phyloP scores from a whole-genome alignment of 2,113 vertebrate genomes.

The Oplegnathus fasciatus region DNA sequence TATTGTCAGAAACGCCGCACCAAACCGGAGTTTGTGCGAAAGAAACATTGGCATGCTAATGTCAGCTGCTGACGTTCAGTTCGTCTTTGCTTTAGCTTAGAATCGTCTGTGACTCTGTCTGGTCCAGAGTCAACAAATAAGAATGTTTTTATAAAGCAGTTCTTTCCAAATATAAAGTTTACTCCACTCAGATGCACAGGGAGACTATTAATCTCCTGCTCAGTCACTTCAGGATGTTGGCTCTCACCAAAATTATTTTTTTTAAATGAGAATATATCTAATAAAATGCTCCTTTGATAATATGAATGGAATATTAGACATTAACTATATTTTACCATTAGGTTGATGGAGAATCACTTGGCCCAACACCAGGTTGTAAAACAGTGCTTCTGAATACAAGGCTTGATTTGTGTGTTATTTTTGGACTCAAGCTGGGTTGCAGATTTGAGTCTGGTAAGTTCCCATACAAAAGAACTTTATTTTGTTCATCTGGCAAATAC shows the following conservation, averaged over 20 bases:
- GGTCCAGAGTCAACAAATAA: not conserved
- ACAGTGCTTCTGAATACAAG: not conserved
- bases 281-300: not conserved
- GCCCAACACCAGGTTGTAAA: not conserved
- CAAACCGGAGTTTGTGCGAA: not conserved
- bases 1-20: not conserved
- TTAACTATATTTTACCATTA: not conserved
- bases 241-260: not conserved
- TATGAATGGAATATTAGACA: not conserved
- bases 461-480: not conserved
- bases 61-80: too few species aligned
- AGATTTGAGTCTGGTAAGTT: not conserved
- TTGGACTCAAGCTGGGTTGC: not conserved
- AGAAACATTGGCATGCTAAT: too few species aligned
- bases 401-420: slow-evolving; percentile 32
- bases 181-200: not conserved
- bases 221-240: not conserved
- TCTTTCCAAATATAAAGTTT: slow-evolving; percentile 20
- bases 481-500: not conserved
- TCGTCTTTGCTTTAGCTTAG: not conserved
- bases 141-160: not conserved
- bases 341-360: not conserved
- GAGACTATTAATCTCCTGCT: not conserved
- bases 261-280: not conserved
- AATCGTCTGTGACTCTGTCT: not conserved